Evolutionary conservation across 92 coral and sea anemone genomes (phyloP), one percentile per base, ranked within the genome.

Genomic region (Zoanthus solanderi): DNA sequence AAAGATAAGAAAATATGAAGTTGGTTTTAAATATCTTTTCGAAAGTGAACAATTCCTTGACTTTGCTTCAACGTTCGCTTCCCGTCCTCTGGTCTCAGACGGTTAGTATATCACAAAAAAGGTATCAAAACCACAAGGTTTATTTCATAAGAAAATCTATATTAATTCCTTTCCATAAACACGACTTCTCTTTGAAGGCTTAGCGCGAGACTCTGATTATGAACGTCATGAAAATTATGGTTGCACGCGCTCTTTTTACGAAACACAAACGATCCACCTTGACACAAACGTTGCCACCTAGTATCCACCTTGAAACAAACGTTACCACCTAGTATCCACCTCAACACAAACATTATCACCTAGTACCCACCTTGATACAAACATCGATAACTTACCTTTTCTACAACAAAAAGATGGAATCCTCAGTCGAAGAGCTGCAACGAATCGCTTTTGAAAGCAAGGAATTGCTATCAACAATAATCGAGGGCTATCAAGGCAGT

Each of bases 391-490:
- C n/a, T 73, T 73, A 2, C 9, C 5, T n/a, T 11, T 1, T 9
- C 0, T 11, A 67, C 12, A 17, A 9, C 12, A 32, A 16, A 54
- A 60, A 57, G 6, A 66, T 67, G 75, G 76, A 65, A 29, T 42
- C 13, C 29, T 31, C 76, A 81, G 1, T 81, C 34, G 56, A 44
- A 0, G 85, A 81, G 31, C 75, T 81, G n/a, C 85, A 81, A 67
- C 73, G 47, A 32, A 50, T 66, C 75, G 75, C 85, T 6, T 17
- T 30, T 1, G 75, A 81, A 81, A 81, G 85, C 53, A 81, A 81
- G 46, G 85, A 81, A 18, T 23, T 66, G 18, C 23, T 66, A 67
- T 81, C 85, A 10, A 34, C 9, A 6, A 81, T 81, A 47, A 71
- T 81, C 18, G 17, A 23, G 7, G 46, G 37, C 34, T 81, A 81